These are phyloP conservation scores for Glyphotaelius pellucidus DNA, from an alignment of 2,888 invertebrate species.

Conservation along the genomic window DNA sequence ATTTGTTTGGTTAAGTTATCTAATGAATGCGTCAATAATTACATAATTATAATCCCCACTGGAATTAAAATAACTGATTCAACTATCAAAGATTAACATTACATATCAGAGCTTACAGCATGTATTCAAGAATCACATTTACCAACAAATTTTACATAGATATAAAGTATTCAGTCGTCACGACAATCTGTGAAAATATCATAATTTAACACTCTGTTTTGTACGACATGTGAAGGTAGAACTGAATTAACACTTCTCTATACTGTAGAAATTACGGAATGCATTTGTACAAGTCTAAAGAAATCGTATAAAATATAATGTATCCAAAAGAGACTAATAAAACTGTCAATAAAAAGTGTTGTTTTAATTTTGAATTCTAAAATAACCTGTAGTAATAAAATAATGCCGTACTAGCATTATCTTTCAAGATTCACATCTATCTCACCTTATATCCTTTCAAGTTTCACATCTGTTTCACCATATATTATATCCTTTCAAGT, in stretches of 20 bases:
- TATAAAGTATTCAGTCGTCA: conserved; percentile 6
- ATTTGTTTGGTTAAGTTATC: conserved; percentile 5
- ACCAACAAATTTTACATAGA: conserved; percentile 30
- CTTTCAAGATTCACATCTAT: too few species aligned
- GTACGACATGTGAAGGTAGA: conserved; percentile 2
- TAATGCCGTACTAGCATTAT: too few species aligned
- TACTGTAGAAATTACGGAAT: conserved; percentile 59
- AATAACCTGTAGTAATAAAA: too few species aligned
- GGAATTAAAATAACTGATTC: neutral
- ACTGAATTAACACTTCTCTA: conserved; percentile 34
- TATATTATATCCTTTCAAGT: too few species aligned
- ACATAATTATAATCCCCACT: neutral
- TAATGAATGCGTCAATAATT: neutral
- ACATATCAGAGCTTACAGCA: conserved; percentile 52
- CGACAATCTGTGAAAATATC: neutral
- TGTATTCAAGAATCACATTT: neutral
- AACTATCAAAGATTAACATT: conserved; percentile 2
- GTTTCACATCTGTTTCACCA: too few species aligned
- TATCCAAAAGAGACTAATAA: conserved; percentile 66
- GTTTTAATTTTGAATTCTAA: conserved; percentile 12
- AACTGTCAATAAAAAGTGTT: conserved; percentile 61
- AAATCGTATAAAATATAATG: conserved; percentile 51
- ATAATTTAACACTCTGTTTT: neutral
- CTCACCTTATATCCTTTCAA: too few species aligned
- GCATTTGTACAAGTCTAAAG: conserved; percentile 58